These are phyloP conservation scores for Gymnothorax javanicus DNA, from an alignment of 2,797 vertebrate genomes.

Conservation along the genomic window DNA sequence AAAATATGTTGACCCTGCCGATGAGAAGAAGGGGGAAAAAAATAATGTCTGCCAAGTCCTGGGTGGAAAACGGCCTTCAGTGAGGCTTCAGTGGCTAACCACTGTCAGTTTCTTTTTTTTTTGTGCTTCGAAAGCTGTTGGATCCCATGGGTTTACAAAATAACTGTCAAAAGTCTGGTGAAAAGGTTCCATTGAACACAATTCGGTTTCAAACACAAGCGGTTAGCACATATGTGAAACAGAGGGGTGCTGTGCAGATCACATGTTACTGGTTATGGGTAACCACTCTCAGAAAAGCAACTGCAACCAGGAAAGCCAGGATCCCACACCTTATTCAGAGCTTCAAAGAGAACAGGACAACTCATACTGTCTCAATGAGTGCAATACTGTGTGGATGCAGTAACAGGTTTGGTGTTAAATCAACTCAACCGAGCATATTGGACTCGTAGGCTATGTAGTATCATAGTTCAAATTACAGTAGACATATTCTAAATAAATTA, in stretches of 20 bases:
- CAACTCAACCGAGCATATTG: neutral
- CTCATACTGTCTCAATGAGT: neutral
- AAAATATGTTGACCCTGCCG: neutral
- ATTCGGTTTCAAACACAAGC: conserved; percentile 18
- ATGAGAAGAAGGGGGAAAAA: neutral
- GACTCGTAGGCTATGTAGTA: too few species aligned
- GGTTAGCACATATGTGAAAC: neutral
- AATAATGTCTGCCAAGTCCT: conserved; percentile 42
- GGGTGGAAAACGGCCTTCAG: conserved; percentile 49
- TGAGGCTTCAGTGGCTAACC: conserved; percentile 45
- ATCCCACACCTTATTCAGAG: neutral
- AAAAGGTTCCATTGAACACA: conserved; percentile 40
- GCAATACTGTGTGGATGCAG: neutral
- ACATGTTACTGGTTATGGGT: neutral
- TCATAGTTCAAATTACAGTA: too few species aligned
- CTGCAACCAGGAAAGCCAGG: neutral
- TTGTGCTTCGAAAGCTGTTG: conserved; percentile 35
- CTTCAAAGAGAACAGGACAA: neutral
- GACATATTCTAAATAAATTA: neutral
- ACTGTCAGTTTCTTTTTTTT: conserved; percentile 40
- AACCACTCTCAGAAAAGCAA: neutral
- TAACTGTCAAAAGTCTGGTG: conserved; percentile 42
- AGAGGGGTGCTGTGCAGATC: neutral
- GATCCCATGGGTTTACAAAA: conserved; percentile 45
- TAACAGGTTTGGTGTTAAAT: neutral